phyloP scores from a whole-genome alignment of 1,140 invertebrate species.

The Centruroides sculpturatus region DNA sequence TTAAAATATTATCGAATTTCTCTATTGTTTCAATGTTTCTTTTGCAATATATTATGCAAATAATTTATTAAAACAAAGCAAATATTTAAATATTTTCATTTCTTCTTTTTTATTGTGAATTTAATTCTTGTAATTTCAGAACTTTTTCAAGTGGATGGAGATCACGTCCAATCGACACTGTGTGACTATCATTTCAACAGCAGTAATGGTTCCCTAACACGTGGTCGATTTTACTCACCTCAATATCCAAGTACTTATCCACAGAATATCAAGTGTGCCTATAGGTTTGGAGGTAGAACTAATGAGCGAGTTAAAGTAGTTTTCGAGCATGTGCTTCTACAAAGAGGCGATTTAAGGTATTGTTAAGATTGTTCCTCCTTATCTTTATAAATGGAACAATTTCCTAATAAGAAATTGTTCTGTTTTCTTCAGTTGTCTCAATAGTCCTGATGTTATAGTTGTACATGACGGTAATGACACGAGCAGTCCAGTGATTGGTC shows the following conservation, averaged over 20 bases:
- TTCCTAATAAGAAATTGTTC: not conserved
- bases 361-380: not conserved
- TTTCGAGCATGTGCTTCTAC: slow-evolving; percentile 27
- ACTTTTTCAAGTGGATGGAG: slow-evolving; percentile 48
- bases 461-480: slow-evolving; percentile 54
- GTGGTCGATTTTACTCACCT: slow-evolving; percentile 63
- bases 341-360: slow-evolving; percentile 24
- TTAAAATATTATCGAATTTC: no score
- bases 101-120: no score
- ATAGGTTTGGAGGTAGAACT: slow-evolving; percentile 43
- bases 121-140: no score
- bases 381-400: not conserved
- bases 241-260: slow-evolving; percentile 70
- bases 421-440: slow-evolving; percentile 45
- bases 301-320: slow-evolving; percentile 30
- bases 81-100: no score
- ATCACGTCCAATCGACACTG: slow-evolving; percentile 46
- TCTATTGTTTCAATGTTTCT: no score
- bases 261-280: slow-evolving; percentile 58
- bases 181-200: slow-evolving; percentile 62
- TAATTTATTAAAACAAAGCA: no score
- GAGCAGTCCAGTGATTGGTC: slow-evolving; percentile 49
- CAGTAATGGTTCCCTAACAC: slow-evolving; percentile 40
- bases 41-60: no score
- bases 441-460: slow-evolving; percentile 61